Evolutionary conservation across 2,113 vertebrate genomes (phyloP), one percentile per base, ranked within the genome.

Genomic region (Okapia johnstoni): DNA sequence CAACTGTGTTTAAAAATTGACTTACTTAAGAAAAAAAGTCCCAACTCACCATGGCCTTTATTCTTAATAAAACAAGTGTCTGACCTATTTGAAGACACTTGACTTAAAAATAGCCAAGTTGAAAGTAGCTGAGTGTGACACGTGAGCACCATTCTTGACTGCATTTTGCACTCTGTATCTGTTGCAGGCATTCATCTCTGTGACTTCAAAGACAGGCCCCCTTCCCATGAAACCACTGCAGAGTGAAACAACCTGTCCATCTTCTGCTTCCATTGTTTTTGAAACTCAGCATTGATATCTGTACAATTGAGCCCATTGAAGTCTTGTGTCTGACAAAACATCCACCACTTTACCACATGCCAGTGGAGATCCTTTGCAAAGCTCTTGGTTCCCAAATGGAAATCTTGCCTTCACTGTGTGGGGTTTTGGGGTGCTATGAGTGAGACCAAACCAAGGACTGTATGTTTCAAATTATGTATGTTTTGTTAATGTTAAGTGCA

Each of bases 21-120:
- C 55, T 87, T 85, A 77, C 12, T 97, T 93, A 60, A 55, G 94
- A 92, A 93, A 89, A 28, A 14, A 61, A 70, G n/a, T 85, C 19
- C 40, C 19, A 90, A 84, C 48, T 95, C 60, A 5, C 60, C 58
- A 40, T 80, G 43, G 40, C 36, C 63, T 97, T 97, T 97, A 92
- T 96, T 94, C 50, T 97, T 97, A 94, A 43, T 93, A 97, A 77
- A 87, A 91, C 63, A 97, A 96, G 88, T 97, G 96, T 94, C 58
- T 95, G 85, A 95, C 0, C 11, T 88, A 87, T 93, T 88, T 96
- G 77, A 98, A 98, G 95, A 83, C 81, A 4, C 25, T 33, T 58
- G 30, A 84, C 23, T 97, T 98, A 80, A 86, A 98, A 98, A 89
- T 85, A 94, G 94, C 77, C 85, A 90, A 96, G 25, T 89, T 92